Percentiles rank a stretch among this genome's conserved stretches.
Evolutionary conservation across 2,113 vertebrate species (phyloP).

Genomic region (Myrmecophaga tridactyla): DNA sequence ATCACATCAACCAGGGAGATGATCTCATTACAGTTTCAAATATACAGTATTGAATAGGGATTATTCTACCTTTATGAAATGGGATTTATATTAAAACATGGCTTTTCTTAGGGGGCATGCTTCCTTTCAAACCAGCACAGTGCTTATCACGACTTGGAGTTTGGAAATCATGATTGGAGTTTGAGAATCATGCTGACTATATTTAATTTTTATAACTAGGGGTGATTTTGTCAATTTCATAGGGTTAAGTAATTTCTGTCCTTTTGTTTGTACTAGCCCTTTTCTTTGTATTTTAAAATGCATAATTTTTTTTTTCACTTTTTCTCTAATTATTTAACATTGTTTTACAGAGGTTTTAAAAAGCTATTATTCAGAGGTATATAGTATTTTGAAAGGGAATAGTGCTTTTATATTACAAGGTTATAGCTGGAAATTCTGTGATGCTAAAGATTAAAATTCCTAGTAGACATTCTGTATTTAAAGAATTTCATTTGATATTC

Average conservation of each 20-base stretch:
- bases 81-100: no score
- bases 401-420: not conserved
- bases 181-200: fast-evolving
- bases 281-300: not conserved
- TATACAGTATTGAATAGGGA: no score
- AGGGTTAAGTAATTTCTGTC: not conserved
- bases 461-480: not conserved
- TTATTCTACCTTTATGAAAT: no score
- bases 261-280: not conserved
- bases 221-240: not conserved
- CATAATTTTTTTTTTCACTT: not conserved
- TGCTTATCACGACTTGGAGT: no score
- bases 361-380: not conserved
- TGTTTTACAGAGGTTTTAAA: not conserved
- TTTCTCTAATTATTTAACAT: not conserved
- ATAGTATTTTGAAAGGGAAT: fast-evolving
- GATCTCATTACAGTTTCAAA: no score
- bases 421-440: not conserved
- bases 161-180: not conserved
- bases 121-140: no score
- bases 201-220: not conserved
- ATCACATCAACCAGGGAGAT: no score
- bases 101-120: no score
- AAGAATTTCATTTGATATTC: not conserved
- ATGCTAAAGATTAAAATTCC: not conserved